These are phyloP conservation scores for Aviceda subcristata DNA, from an alignment of 2,113 vertebrate species.

Conservation along the genomic window DNA sequence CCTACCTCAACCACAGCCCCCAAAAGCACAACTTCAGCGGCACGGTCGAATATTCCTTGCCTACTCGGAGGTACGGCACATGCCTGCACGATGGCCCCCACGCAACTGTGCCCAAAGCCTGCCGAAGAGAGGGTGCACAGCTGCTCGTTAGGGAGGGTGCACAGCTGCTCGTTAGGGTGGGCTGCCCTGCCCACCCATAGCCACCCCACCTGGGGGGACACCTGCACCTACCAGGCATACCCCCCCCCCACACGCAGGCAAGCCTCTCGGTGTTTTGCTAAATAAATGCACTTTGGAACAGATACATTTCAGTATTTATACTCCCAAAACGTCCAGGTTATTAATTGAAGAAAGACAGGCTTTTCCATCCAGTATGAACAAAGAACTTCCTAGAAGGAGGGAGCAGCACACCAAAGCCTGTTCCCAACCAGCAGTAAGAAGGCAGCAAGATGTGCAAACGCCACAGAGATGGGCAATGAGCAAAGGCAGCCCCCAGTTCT, in stretches of 20 bases:
- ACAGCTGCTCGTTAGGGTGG: neutral
- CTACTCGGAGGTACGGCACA: accelerated
- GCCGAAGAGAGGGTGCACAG: neutral
- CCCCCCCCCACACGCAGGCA: accelerated
- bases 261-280: neutral
- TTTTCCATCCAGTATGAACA: neutral
- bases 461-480: neutral
- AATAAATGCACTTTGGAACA: neutral
- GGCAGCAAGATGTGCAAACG: neutral
- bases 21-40: neutral
- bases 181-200: neutral
- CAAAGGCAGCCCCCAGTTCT: neutral
- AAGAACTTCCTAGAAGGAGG: neutral
- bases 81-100: accelerated
- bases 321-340: neutral
- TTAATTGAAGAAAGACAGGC: neutral
- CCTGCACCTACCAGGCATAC: neutral
- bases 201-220: neutral
- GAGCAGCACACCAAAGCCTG: accelerated
- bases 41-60: too few species aligned
- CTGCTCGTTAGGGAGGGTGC: neutral
- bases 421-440: neutral
- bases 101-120: neutral
- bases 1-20: neutral
- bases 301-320: neutral